Base-by-base conservation (phyloP, 2,113 vertebrate genomes). In the Neodon shergylaensis region DNA sequence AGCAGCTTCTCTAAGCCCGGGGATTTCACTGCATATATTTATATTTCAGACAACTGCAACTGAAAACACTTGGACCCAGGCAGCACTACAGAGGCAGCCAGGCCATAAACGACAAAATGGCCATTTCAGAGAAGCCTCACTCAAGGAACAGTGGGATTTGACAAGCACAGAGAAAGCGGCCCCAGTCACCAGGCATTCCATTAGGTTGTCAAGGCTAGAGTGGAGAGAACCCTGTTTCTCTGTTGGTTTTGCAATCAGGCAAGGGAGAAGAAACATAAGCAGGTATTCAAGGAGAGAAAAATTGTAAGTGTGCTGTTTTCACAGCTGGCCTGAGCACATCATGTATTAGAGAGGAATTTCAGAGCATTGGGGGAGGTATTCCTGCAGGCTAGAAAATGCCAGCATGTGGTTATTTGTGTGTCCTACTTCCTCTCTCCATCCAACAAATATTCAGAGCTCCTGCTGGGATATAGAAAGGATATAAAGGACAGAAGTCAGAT, bases 21-120 rank as follows among this genome's bases (percentile, higher is more conserved):
- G 77, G 94, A 92, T 94, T 95, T 98, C 90, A 95, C 89, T 90
- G 90, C 87, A 44, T 58, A 58, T 77, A 22, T 52, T 39, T n/a
- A 85, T 68, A 66, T 82, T 88, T 87, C 61, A 90, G 79, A 52
- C 92, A 90, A 94, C 65, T 81, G 93, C 74, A 65, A 77, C 36
- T 92, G 96, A 95, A 95, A 94, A 95, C 65, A 63, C 54, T 87
- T 11, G 8, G 87, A 78, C 68, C 74, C 92, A 44, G 13, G 79
- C 65, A 84, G 65, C 42, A 13, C n/a, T 19, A n/a, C 82, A 92
- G 92, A 93, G 91, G 90, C 84, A 95, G 44, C 68, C 77, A 54
- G 86, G 65, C 81, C 42, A 1, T 68, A 84, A 94, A 77, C 13
- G 89, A 77, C 65, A 74, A 77, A 47, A 39, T 7, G 94, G 72